A percentile compares a stretch with the other conserved stretches of the same genome.
Evolutionary conservation across 1,140 invertebrate genomes (phyloP).

Genomic region (Heliconius melpomene): DNA sequence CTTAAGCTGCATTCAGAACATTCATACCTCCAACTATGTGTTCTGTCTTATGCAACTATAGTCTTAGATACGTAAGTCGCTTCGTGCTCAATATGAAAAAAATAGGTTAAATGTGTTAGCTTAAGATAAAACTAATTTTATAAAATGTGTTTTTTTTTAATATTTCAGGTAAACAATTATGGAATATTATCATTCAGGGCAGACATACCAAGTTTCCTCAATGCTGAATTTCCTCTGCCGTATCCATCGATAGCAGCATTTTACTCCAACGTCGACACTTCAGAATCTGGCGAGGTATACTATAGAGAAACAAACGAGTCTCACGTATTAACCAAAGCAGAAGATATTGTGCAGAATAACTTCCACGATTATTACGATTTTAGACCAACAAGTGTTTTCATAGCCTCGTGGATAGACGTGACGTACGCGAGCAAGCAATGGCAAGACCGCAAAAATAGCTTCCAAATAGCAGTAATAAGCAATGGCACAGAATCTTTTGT

Average conservation of each 20-base stretch:
- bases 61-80: background rate
- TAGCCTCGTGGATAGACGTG: constrained; percentile 89
- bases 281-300: constrained; percentile 87
- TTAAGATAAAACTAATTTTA: background rate
- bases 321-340: constrained; percentile 84
- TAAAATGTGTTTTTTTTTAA: background rate
- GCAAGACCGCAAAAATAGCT: constrained; percentile 84
- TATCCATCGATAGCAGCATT: constrained; percentile 95
- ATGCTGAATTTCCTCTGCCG: constrained; percentile 93
- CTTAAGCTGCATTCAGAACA: no score
- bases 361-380: constrained; percentile 88
- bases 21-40: no score
- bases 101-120: background rate
- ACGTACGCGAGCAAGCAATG: constrained; percentile 77
- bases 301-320: constrained; percentile 88
- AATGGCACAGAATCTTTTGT: constrained; percentile 91
- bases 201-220: constrained; percentile 91
- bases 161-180: constrained; percentile 93
- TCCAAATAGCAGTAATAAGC: constrained; percentile 92
- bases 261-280: constrained; percentile 94
- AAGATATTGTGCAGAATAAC: constrained; percentile 84
- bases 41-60: background rate
- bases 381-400: constrained; percentile 83
- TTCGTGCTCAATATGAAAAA: background rate
- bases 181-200: constrained; percentile 94